These are phyloP conservation scores for Euproctis similis DNA, from an alignment of 2,888 invertebrate genomes.

Conservation along the genomic window DNA sequence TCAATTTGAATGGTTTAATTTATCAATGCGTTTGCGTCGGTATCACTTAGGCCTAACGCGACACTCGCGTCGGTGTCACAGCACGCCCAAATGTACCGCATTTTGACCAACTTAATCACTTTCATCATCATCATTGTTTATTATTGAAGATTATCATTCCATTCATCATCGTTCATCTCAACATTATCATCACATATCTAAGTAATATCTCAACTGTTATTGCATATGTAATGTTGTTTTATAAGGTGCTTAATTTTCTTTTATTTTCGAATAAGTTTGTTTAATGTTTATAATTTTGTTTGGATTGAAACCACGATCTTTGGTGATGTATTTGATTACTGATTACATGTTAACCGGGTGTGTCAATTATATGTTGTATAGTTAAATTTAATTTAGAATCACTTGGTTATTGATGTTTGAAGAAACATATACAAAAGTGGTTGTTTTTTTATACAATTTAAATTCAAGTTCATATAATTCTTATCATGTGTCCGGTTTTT, in stretches of 20 bases:
- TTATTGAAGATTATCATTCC: conserved; percentile 66
- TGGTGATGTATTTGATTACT: conserved; percentile 52
- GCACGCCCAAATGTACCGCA: conserved; percentile 46
- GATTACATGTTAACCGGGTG: conserved; percentile 59
- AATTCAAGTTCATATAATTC: conserved; percentile 25
- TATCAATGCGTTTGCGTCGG: conserved; percentile 50
- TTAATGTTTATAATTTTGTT: conserved; percentile 56
- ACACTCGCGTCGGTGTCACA: conserved; percentile 47
- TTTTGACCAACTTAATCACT: conserved; percentile 47
- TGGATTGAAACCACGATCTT: conserved; percentile 45
- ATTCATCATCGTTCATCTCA: conserved; percentile 55
- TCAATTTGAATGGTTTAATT: conserved; percentile 51
- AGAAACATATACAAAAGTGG: conserved; percentile 19
- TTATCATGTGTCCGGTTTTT: too few species aligned
- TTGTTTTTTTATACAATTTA: conserved; percentile 32
- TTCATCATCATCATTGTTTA: conserved; percentile 54
- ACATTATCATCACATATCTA: conserved; percentile 63
- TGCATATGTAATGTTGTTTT: conserved; percentile 65
- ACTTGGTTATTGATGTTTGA: conserved; percentile 34
- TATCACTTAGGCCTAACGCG: conserved; percentile 63
- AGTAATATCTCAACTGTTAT: conserved; percentile 65
- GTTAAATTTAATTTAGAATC: conserved; percentile 53
- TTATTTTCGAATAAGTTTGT: conserved; percentile 52
- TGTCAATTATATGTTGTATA: conserved; percentile 61
- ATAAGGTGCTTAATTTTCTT: conserved; percentile 57